Evolutionary conservation across 2,797 vertebrate genomes (phyloP).

Genomic region (Mallotus villosus): DNA sequence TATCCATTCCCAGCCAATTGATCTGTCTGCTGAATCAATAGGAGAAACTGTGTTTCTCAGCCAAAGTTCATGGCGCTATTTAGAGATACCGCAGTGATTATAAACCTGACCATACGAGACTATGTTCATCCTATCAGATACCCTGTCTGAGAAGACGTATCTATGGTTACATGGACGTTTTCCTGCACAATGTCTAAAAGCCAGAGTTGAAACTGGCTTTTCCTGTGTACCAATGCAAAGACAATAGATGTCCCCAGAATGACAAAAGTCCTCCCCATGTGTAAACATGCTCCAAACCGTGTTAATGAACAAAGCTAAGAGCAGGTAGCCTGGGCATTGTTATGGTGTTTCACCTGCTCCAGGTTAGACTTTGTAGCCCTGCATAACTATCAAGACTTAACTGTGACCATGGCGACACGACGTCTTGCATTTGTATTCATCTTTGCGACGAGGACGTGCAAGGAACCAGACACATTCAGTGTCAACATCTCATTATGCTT

Average conservation of each 20-base stretch:
- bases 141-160: not conserved
- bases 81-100: not conserved
- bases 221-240: no score
- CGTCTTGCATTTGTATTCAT: not conserved
- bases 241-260: no score
- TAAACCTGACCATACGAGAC: not conserved
- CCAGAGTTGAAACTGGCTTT: no score
- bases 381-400: no score
- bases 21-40: slow-evolving; percentile 16
- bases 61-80: slow-evolving; percentile 3
- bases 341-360: no score
- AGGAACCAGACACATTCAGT: not conserved
- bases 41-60: not conserved
- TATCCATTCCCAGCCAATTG: slow-evolving; percentile 17
- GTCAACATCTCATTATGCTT: not conserved
- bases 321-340: no score
- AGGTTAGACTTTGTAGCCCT: no score
- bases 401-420: not conserved
- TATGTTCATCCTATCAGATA: not conserved
- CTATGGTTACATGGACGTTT: not conserved
- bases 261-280: no score
- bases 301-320: no score
- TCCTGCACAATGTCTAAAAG: no score
- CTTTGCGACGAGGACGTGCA: not conserved
- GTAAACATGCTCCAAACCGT: no score